Base-by-base conservation (phyloP, 2,113 vertebrate species). In the Spermophilus dauricus region DNA sequence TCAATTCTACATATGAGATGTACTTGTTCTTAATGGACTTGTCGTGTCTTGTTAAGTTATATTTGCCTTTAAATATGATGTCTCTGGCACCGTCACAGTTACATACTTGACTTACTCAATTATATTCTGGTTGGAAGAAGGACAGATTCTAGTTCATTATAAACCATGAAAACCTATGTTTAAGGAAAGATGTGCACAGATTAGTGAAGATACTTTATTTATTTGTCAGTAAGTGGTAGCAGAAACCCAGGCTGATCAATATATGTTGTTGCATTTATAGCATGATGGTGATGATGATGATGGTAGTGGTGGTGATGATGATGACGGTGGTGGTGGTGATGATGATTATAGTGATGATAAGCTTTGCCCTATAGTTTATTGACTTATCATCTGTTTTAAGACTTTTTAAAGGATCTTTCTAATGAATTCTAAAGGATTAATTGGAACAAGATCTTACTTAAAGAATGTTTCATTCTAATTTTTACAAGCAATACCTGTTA, bases 1-100 rank as follows among this genome's bases (percentile, higher is more conserved):
- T 24, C 42, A 61, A 7, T 67, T 77, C 56, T 39, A 48, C 28
- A 16, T 34, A 2, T 13, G 26, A 80, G 75, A 72, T n/a, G 37
- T 4, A 32, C 42, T 63, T 32, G 5, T 48, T 78, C 56, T 72
- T 26, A 91, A 58, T 37, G n/a, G 48, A 0, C 28, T 76, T 86
- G 13, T 96, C 80, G 8, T 45, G 1, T 42, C 56, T 89, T 48
- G 65, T 96, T 95, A 65, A 83, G 73, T 91, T 89, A 53, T 34
- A 93, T 83, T 80, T 95, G 26, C 16, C 80, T 87, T 95, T 84
- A 83, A 81, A 77, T 76, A 58, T 76, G 63, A 48, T 26, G 63
- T 81, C 78, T 81, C 34, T 73, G 53, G 17, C 51, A 72, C 32
- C 22, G 72, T 70, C 58, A 18, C 58, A 56, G n/a, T 56, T 83